Evolutionary conservation across 2,888 invertebrate genomes (phyloP), one percentile per base, ranked within the genome.

Genomic region (Catocala nupta): DNA sequence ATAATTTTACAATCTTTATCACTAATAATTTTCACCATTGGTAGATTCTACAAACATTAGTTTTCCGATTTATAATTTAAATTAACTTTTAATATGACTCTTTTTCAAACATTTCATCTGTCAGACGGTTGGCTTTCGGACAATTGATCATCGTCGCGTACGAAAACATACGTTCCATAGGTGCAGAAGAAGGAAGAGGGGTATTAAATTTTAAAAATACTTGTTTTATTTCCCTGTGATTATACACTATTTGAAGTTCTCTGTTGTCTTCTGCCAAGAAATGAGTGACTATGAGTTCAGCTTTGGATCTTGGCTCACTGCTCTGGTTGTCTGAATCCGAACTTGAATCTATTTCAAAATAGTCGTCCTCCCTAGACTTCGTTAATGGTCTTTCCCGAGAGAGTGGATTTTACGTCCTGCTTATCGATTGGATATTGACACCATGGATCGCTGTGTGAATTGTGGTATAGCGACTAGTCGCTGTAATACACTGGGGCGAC

Each of bases 131-230:
- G 11, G 50, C 39, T 47, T 62, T 54, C 13, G 53, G 47, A 39
- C 49, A 62, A 48, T 57, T 62, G 34, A 47, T 65, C 62, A 60
- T 56, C 34, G 51, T 58, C 45, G 57, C 62, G 36, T 58, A 62
- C 11, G 50, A 62, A 57, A 65, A 65, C 54, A 62, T 56, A 16
- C 51, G 50, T 43, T 58, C 58, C 44, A 62, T 57, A 12, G 58
- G 50, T 0, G 54, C 54, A 45, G 62, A 58, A 47, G 62, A 65
- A 11, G 56, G 62, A 42, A 61, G 16, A 33, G 61, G 61, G 13
- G 65, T 61, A 55, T 65, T 62, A 16, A 54, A 62, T 61, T 65
- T 61, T 34, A n/a, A 51, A 47, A 61, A 65, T 42, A 57, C 13
- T 42, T 65, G 16, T 62, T 54, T 65, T 2, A 58, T 57, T 62